Evolutionary conservation across 1,140 invertebrate species (phyloP), one percentile per base, ranked within the genome.

Genomic region (Calephelis virginiensis): DNA sequence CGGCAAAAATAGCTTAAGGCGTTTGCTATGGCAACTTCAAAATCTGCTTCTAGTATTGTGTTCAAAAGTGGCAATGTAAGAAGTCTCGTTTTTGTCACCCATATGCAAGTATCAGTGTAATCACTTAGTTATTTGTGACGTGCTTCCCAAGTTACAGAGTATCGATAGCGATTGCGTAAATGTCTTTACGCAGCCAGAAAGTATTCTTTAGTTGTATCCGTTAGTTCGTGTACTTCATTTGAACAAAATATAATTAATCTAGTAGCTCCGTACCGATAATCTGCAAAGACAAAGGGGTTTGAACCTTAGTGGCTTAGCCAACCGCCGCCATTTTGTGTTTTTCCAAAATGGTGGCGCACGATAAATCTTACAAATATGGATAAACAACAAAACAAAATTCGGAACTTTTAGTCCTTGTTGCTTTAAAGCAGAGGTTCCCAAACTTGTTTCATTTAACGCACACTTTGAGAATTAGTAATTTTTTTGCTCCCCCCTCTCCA

Each of bases 221-320:
- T 48, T 48, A 48, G 12, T n/a, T 48, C 46, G n/a, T 48, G 10
- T 48, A 48, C 46, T 48, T 48, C 46, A 48, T 48, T 48, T 48
- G 46, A 48, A 48, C 46, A 48, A 48, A 11, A 48, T 48, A 48
- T 48, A 48, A 48, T 48, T 48, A 9, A 48, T 48, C 10, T 11
- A 3, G 11, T 9, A 48, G 0, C 46, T 48, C 46, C 46, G 1
- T 48, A 48, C 46, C n/a, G 0, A 48, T 48, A 48, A 11, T 48
- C 46, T 48, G 8, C 46, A 48, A 9, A 12, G 8, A 48, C 6
- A 48, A 48, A 48, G 28, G n/a, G n/a, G n/a, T n/a, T n/a, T n/a
- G n/a, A n/a, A n/a, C n/a, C n/a, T n/a, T n/a, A n/a, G n/a, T n/a
- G n/a, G n/a, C n/a, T n/a, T n/a, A n/a, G n/a, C n/a, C n/a, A n/a